A percentile compares a stretch with the other conserved stretches of the same genome.
phyloP scores from a whole-genome alignment of 2,888 invertebrate species.

The Taenaris catops region DNA sequence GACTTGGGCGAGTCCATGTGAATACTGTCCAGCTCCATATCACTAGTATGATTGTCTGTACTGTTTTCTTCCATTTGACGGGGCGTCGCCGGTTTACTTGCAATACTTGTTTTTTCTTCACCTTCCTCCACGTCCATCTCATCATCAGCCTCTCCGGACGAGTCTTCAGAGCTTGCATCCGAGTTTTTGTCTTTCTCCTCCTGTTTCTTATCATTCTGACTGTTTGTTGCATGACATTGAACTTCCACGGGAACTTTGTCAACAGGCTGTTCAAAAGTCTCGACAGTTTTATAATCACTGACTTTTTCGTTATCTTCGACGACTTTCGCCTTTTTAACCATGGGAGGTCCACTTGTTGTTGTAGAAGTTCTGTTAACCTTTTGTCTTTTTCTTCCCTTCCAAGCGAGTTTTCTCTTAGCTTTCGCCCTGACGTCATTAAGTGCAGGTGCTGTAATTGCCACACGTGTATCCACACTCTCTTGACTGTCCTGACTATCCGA shows the following conservation, averaged over 20 bases:
- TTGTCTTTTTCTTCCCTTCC: slow-evolving; percentile 68
- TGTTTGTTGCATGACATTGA: slow-evolving; percentile 32
- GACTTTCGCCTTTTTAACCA: slow-evolving; percentile 52
- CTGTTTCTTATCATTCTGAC: slow-evolving; percentile 36
- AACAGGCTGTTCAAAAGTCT: slow-evolving; percentile 42
- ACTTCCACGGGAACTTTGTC: slow-evolving; percentile 29
- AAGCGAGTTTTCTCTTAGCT: slow-evolving; percentile 68
- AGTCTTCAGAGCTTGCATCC: slow-evolving; percentile 79
- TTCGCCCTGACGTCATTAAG: slow-evolving; percentile 40
- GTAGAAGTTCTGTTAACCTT: slow-evolving; percentile 37
- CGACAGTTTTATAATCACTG: slow-evolving; percentile 48
- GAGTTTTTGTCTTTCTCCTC: slow-evolving; percentile 56
- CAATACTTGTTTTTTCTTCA: slow-evolving; percentile 57
- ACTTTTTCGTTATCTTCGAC: slow-evolving; percentile 33
- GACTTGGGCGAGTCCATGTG: slow-evolving; percentile 72
- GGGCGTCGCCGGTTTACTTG: slow-evolving; percentile 59
- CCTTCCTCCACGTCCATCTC: slow-evolving; percentile 83
- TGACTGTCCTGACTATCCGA: slow-evolving; percentile 72
- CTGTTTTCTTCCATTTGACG: slow-evolving; percentile 58
- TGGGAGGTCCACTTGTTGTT: slow-evolving; percentile 39
- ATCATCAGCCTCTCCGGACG: slow-evolving; percentile 83
- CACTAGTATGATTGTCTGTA: slow-evolving; percentile 70
- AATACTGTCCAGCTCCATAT: slow-evolving; percentile 72
- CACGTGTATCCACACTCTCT: slow-evolving; percentile 39
- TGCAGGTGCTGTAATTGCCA: slow-evolving; percentile 30